phyloP scores from a whole-genome alignment of 2,797 vertebrate species.

The Chelidonichthys spinosus region DNA sequence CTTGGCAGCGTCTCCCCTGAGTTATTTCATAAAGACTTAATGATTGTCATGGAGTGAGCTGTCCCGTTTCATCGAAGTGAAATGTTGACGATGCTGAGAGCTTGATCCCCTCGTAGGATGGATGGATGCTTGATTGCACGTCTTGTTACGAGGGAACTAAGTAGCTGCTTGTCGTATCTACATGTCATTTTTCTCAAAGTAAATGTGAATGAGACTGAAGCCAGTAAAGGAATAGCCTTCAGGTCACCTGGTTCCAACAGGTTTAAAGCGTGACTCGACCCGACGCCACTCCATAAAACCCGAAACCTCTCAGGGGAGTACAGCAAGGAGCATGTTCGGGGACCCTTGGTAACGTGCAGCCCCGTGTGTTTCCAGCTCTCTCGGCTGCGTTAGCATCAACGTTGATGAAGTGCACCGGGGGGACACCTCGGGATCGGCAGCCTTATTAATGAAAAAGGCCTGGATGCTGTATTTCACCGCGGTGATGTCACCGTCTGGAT shows the following conservation, averaged over 20 bases:
- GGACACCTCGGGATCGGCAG: conserved; percentile 55
- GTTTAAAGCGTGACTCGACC: conserved; percentile 20
- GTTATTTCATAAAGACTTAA: conserved; percentile 4
- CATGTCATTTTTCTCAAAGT: background rate
- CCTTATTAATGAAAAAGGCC: conserved; percentile 68
- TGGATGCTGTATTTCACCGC: conserved; percentile 43
- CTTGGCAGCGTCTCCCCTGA: conserved; percentile 5
- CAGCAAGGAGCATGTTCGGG: conserved; percentile 12
- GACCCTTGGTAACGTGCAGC: conserved; percentile 8
- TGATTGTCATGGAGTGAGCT: background rate
- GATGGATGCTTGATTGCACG: conserved; percentile 5
- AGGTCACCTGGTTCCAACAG: conserved; percentile 8
- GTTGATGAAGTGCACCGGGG: conserved; percentile 61
- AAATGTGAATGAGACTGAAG: background rate
- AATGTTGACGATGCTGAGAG: conserved; percentile 5
- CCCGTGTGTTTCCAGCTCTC: conserved; percentile 27
- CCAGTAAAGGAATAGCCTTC: background rate
- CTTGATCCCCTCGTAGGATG: background rate
- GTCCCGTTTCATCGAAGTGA: conserved; percentile 17
- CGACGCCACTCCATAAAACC: conserved; percentile 47
- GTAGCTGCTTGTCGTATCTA: background rate
- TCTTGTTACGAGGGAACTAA: background rate
- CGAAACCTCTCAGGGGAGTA: conserved; percentile 34
- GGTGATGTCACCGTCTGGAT: conserved; percentile 78
- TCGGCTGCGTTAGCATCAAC: conserved; percentile 47